These are phyloP conservation scores for Rafetus swinhoei DNA, from an alignment of 2,113 vertebrate genomes.

Conservation along the genomic window DNA sequence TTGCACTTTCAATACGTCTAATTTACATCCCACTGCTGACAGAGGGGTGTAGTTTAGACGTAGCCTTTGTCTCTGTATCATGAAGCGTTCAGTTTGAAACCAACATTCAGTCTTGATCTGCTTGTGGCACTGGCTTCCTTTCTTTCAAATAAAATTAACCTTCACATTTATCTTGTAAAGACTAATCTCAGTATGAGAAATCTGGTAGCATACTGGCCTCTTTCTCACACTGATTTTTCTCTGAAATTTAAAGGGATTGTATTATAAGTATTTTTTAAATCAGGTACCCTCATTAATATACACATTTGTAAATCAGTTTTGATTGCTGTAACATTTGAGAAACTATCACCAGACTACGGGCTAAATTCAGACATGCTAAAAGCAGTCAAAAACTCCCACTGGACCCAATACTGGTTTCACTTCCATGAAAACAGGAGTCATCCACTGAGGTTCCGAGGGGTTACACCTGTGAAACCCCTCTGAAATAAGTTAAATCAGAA, in stretches of 20 bases:
- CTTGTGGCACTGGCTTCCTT: not conserved
- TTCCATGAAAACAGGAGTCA: not conserved
- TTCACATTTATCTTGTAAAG: not conserved
- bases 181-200: not conserved
- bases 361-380: not conserved
- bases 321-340: not conserved
- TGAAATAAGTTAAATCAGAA: not conserved
- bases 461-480: not conserved
- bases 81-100: too few species aligned
- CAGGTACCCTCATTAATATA: not conserved
- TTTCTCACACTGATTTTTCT: not conserved
- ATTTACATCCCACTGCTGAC: too few species aligned
- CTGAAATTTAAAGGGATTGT: not conserved
- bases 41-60: too few species aligned
- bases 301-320: not conserved
- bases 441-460: not conserved
- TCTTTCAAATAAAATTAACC: not conserved
- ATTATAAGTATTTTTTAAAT: not conserved
- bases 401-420: not conserved
- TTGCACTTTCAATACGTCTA: too few species aligned
- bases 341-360: not conserved
- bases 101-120: not conserved
- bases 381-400: not conserved
- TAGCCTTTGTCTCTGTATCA: not conserved
- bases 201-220: not conserved